These are phyloP conservation scores for Trachelus troglodyta DNA, from an alignment of 2,888 invertebrate genomes.

Conservation along the genomic window DNA sequence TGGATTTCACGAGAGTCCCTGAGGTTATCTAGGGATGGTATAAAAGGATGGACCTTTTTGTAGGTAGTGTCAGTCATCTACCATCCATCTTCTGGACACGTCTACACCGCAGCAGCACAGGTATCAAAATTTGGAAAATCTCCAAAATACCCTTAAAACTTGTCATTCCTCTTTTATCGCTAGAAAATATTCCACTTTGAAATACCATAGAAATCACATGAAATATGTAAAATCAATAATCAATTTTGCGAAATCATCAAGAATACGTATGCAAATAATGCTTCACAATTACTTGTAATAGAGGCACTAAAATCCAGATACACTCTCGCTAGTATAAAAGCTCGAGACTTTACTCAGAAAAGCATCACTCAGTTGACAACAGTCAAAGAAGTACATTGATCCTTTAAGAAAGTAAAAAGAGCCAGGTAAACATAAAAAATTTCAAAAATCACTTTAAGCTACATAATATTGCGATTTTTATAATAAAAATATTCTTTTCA, in stretches of 20 bases:
- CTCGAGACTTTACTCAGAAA: slow-evolving; percentile 30
- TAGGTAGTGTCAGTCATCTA: slow-evolving; percentile 31
- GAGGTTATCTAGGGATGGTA: slow-evolving; percentile 32
- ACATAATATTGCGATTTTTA: not conserved
- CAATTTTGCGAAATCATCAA: not conserved
- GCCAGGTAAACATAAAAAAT: not conserved
- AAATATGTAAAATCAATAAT: not conserved
- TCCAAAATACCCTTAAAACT: not conserved
- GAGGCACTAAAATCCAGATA: slow-evolving; percentile 35
- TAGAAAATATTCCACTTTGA: not conserved
- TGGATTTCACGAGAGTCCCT: slow-evolving; percentile 5
- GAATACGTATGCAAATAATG: not conserved
- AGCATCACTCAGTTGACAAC: slow-evolving; percentile 33
- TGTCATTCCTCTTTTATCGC: not conserved
- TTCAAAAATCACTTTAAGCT: not conserved
- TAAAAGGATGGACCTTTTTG: slow-evolving; percentile 41
- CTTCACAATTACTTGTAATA: slow-evolving; percentile 22
- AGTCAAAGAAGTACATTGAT: slow-evolving; percentile 24
- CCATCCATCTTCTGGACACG: not conserved
- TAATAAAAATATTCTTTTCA: not conserved
- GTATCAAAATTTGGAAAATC: not conserved
- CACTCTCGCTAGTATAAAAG: slow-evolving; percentile 41
- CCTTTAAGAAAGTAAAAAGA: not conserved
- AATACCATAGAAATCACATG: not conserved
- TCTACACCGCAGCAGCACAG: not conserved